Evolutionary conservation across 2,888 invertebrate genomes (phyloP).

Genomic region (Balanococcus diminutus): DNA sequence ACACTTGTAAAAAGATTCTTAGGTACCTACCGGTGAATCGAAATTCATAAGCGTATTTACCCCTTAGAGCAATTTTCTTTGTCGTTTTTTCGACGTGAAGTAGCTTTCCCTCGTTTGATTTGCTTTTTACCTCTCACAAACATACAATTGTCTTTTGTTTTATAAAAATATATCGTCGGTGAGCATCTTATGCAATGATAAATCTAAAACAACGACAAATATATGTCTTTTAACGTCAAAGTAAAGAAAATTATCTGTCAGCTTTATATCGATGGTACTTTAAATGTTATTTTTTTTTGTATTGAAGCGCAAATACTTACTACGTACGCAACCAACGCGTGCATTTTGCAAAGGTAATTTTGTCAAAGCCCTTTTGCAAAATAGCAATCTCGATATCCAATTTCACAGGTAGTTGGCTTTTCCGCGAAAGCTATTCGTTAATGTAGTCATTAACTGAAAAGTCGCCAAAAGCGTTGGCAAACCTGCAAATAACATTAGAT

Average conservation of each 20-base stretch:
- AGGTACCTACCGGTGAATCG: background rate
- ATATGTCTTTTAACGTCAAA: conserved; percentile 3
- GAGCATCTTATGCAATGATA: background rate
- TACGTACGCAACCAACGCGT: background rate
- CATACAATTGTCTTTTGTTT: conserved; percentile 20
- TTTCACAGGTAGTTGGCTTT: conserved; percentile 27
- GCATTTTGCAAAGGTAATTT: background rate
- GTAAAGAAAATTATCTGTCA: conserved; percentile 6
- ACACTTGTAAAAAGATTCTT: conserved; percentile 9
- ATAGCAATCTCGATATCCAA: conserved; percentile 9
- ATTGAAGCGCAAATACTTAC: background rate
- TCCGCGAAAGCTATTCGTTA: conserved; percentile 11
- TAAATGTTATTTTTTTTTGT: conserved; percentile 16
- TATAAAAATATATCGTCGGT: background rate
- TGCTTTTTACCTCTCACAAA: background rate
- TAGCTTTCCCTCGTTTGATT: conserved; percentile 14
- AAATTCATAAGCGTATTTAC: conserved; percentile 19
- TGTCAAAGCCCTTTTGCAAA: background rate
- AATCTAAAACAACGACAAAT: conserved; percentile 24
- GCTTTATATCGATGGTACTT: conserved; percentile 31
- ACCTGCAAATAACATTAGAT: conserved; percentile 2
- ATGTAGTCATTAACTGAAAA: conserved; percentile 23
- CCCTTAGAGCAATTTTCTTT: background rate
- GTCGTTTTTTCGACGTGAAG: background rate
- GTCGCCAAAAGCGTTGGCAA: background rate